Base-by-base conservation (phyloP, 2,113 vertebrate species). In the Gopherus flavomarginatus region DNA sequence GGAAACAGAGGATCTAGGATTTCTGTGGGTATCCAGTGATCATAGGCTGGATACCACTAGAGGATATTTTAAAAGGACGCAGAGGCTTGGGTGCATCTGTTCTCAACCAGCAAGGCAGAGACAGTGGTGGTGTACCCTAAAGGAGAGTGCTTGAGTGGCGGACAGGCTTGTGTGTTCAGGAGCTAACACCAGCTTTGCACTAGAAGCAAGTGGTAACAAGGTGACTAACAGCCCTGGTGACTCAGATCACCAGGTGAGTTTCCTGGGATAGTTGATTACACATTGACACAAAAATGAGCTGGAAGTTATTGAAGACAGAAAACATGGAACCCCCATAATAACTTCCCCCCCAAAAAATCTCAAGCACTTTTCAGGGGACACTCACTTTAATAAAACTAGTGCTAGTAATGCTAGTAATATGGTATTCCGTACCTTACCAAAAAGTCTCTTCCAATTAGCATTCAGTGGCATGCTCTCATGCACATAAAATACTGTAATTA, bases 251-350 rank as follows among this genome's bases (percentile, higher is more conserved):
- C 86, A 81, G 29, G 83, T 88, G 10, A 94, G 84, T 82, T 94
- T 87, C 7, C 10, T 26, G 35, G 77, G 88, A 92, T 94, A 96
- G 91, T 54, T 93, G 90, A 82, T 96, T 94, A 94, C 57, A 92
- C 85, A 91, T 27, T 85, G 80, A 95, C 88, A 91, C 81, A 54
- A 90, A 38, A 17, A 59, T 77, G 56, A 96, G 85, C 77, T 85
- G 94, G 94, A 94, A 95, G 59, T 77, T 77, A 75, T 3, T 81
- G 86, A 96, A 84, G 83, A 52, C 27, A 52, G 82, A 94, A 87
- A 22, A 93, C 38, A 83, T 22, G 88, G n/a, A 96, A 87, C 50
- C 90, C 62, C 56, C 57, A 59, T 16, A 69, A n/a, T n/a, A 17
- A 69, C 80, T 77, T 2, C 96, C 94, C 81, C 83, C 50, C 79